phyloP scores from a whole-genome alignment of 2,113 vertebrate genomes.

The Percopsis transmontana region DNA sequence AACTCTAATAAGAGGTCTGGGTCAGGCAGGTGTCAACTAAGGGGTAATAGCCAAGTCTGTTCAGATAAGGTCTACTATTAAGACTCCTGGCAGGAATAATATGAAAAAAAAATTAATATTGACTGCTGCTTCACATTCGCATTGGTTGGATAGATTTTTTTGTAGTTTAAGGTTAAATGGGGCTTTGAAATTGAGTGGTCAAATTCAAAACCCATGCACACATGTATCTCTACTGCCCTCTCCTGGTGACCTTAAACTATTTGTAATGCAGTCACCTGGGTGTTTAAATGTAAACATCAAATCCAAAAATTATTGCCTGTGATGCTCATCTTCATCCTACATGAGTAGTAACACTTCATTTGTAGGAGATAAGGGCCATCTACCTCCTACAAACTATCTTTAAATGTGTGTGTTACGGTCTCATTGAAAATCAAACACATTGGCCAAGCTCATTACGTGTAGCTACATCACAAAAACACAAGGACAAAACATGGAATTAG shows the following conservation, averaged over 20 bases:
- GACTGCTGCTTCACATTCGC: too few species aligned
- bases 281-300: background rate
- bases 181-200: background rate
- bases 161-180: too few species aligned
- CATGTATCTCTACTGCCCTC: background rate
- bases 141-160: too few species aligned
- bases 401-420: background rate
- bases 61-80: too few species aligned
- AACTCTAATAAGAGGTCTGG: background rate
- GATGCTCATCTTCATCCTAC: background rate
- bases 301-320: background rate
- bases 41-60: background rate
- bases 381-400: background rate
- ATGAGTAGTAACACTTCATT: background rate
- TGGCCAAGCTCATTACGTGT: background rate
- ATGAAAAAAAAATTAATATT: too few species aligned
- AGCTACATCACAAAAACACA: background rate
- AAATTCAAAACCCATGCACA: background rate
- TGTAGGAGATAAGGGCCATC: background rate
- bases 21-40: background rate
- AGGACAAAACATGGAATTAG: background rate
- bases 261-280: background rate
- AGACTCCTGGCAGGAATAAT: too few species aligned
- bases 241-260: background rate
- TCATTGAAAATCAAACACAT: background rate